Evolutionary conservation across 2,113 vertebrate genomes (phyloP).

Genomic region (Tapirus terrestris): DNA sequence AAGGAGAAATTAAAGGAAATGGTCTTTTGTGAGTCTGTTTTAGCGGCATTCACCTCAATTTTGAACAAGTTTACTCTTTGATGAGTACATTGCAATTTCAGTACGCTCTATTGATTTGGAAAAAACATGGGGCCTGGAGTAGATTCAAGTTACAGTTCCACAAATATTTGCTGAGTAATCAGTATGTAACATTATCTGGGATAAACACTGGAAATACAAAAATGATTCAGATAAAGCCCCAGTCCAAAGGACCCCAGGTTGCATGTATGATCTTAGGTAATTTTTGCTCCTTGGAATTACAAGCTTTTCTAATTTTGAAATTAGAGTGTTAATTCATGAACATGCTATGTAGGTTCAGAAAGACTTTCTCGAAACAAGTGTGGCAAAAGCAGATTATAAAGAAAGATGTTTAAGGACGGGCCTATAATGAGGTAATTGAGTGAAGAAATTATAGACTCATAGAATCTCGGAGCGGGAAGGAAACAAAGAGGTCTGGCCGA

Average conservation of each 20-base stretch:
- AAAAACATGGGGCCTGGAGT: background rate
- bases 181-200: background rate
- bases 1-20: constrained; percentile 30
- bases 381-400: background rate
- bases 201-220: background rate
- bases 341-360: background rate
- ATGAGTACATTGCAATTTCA: constrained; percentile 4
- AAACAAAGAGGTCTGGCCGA: background rate
- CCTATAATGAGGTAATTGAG: background rate
- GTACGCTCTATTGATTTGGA: constrained; percentile 43
- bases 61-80: constrained; percentile 21
- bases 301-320: background rate
- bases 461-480: background rate
- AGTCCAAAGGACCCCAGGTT: background rate
- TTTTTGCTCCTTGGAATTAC: background rate
- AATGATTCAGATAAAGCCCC: background rate
- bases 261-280: background rate
- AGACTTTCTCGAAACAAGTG: background rate
- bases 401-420: background rate
- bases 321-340: background rate
- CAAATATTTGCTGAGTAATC: constrained; percentile 39
- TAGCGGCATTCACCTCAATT: background rate
- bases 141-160: constrained; percentile 30
- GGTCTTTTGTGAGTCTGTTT: background rate
- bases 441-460: background rate